phyloP scores from a whole-genome alignment of 2,797 vertebrate species.

The Hoplostethus atlanticus region DNA sequence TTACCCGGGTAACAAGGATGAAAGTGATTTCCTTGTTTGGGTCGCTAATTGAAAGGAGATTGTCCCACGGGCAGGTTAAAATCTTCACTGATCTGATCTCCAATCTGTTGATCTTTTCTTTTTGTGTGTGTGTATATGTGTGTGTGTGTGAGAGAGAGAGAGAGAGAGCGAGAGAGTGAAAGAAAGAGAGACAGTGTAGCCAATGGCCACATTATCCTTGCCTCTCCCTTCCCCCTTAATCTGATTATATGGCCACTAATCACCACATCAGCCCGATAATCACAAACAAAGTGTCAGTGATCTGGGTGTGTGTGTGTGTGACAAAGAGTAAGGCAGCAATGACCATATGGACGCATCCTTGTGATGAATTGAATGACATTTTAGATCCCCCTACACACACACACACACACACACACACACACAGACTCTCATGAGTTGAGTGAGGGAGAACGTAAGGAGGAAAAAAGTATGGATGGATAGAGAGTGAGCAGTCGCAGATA shows the following conservation, averaged over 20 bases:
- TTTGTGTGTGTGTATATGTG: constrained; percentile 24
- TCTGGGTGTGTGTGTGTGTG: constrained; percentile 20
- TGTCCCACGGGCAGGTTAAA: constrained; percentile 79
- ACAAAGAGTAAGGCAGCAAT: neutral
- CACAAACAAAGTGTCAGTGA: constrained; percentile 71
- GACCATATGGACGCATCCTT: constrained; percentile 48
- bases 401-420: constrained; percentile 6
- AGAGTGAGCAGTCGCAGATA: neutral
- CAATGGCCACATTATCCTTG: constrained; percentile 59
- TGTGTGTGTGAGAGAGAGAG: constrained; percentile 24
- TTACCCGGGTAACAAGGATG: constrained; percentile 72
- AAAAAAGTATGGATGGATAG: neutral
- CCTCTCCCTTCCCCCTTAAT: constrained; percentile 70
- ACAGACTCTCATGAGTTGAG: constrained; percentile 21
- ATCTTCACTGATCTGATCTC: constrained; percentile 72
- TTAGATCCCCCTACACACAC: constrained; percentile 22
- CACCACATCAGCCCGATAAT: constrained; percentile 64
- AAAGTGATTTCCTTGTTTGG: constrained; percentile 80
- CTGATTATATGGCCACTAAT: constrained; percentile 69
- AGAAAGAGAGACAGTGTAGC: constrained; percentile 22
- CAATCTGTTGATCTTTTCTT: constrained; percentile 72
- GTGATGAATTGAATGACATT: constrained; percentile 34
- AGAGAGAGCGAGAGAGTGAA: constrained; percentile 4
- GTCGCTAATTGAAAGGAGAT: constrained; percentile 82
- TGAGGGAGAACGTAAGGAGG: constrained; percentile 6